Evolutionary conservation across 2,113 vertebrate genomes (phyloP).

Genomic region (Lates calcarifer): DNA sequence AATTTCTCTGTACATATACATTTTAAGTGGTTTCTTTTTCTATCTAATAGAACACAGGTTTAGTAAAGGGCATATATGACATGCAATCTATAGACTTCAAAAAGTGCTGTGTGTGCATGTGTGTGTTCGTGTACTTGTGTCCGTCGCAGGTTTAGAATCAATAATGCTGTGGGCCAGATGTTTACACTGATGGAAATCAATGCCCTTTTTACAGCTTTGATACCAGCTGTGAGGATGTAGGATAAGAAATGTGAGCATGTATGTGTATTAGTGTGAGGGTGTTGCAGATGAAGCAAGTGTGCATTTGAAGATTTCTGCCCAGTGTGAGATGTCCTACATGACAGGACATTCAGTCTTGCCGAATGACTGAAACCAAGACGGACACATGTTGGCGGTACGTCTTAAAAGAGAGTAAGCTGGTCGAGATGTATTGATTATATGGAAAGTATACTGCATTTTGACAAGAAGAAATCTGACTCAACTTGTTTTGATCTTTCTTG

Average conservation of each 20-base stretch:
- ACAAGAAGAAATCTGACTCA: neutral
- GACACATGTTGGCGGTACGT: neutral
- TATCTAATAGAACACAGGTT: constrained; percentile 13
- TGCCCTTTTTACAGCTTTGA: constrained; percentile 57
- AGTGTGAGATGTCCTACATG: neutral
- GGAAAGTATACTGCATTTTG: neutral
- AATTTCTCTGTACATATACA: constrained; percentile 5
- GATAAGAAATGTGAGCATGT: neutral
- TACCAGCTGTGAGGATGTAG: constrained; percentile 21
- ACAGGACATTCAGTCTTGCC: neutral
- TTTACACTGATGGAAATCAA: constrained; percentile 74
- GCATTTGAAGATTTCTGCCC: neutral
- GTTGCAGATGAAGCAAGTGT: constrained; percentile 8
- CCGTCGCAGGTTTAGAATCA: constrained; percentile 57
- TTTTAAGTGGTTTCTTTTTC: constrained; percentile 30
- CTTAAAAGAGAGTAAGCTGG: no score
- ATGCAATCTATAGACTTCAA: constrained; percentile 60
- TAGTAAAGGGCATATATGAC: constrained; percentile 35
- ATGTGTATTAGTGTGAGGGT: neutral
- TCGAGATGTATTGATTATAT: no score
- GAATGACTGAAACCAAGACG: neutral
- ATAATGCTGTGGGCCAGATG: constrained; percentile 68
- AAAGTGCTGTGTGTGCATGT: constrained; percentile 44
- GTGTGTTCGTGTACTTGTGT: constrained; percentile 8
- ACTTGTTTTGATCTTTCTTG: neutral